A percentile compares a stretch with the other conserved stretches of the same genome.
Conservation (phyloP, 2,797 vertebrate genomes). For the Sebastes jordani region DNA sequence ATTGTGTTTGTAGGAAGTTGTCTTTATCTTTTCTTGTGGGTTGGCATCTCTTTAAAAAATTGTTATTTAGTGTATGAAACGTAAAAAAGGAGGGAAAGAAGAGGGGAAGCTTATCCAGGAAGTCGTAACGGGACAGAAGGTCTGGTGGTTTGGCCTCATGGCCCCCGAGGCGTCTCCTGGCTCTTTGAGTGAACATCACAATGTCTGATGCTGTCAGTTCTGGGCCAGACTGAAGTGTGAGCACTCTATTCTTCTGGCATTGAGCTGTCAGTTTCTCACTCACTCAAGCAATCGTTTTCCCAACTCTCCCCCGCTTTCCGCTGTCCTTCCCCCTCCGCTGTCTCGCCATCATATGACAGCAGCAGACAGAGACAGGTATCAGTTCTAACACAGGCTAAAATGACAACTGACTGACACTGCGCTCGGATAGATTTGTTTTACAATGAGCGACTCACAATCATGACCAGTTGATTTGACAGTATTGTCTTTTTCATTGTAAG, state of each 20-base stretch:
- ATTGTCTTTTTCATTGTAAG: not conserved
- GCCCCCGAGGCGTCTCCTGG: slow-evolving; percentile 66
- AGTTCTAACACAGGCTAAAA: slow-evolving; percentile 15
- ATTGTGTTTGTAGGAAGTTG: not conserved
- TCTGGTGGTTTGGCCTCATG: slow-evolving; percentile 53
- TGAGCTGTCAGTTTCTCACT: slow-evolving; percentile 74
- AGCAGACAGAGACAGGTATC: slow-evolving; percentile 19
- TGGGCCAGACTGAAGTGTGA: slow-evolving; percentile 65
- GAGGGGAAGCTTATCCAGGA: not conserved
- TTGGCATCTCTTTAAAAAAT: not conserved
- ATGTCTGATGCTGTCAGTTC: slow-evolving; percentile 80
- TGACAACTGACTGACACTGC: not conserved
- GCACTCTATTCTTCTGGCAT: slow-evolving; percentile 72
- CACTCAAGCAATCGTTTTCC: slow-evolving; percentile 42
- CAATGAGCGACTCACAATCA: not conserved
- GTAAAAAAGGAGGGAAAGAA: not conserved
- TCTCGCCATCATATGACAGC: slow-evolving; percentile 34
- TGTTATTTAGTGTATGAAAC: not conserved
- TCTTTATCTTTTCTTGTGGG: not conserved
- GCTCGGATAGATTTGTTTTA: slow-evolving; percentile 6
- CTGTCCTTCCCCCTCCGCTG: slow-evolving; percentile 19
- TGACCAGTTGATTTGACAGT: not conserved
- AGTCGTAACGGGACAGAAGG: slow-evolving; percentile 35
- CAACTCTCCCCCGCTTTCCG: slow-evolving; percentile 17
- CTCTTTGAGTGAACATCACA: slow-evolving; percentile 75